Percentiles rank a stretch among this genome's conserved stretches.
phyloP scores from a whole-genome alignment of 2,113 vertebrate genomes.

The Heteronetta atricapilla region DNA sequence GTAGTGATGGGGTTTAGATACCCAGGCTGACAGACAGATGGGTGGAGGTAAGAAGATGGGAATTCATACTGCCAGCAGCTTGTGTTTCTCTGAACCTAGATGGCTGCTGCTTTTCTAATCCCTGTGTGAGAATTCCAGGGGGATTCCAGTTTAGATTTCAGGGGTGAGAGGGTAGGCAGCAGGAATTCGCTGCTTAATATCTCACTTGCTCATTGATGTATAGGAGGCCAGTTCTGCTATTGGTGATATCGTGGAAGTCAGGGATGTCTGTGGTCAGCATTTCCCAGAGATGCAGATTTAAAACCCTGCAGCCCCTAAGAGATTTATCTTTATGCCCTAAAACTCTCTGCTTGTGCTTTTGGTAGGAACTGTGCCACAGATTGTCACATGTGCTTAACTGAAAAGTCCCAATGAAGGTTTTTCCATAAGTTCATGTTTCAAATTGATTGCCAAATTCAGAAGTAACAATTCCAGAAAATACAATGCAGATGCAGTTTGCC shows the following conservation, averaged over 20 bases:
- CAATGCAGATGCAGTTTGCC: not conserved
- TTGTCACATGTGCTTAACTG: not conserved
- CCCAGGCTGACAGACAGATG: not conserved
- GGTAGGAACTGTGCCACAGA: not conserved
- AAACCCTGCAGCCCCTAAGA: not conserved
- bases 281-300: not conserved
- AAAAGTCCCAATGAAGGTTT: not conserved
- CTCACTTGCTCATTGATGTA: not conserved
- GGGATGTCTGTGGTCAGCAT: not conserved
- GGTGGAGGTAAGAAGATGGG: not conserved
- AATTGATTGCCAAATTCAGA: not conserved
- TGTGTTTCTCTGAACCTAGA: not conserved
- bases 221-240: not conserved
- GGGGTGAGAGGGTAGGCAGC: not conserved
- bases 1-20: not conserved
- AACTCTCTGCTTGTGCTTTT: not conserved
- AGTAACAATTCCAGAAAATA: not conserved
- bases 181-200: not conserved
- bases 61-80: not conserved
- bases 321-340: not conserved
- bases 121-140: not conserved
- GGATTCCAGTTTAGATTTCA: not conserved
- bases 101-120: not conserved
- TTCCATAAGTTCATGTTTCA: not conserved
- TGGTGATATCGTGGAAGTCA: not conserved